phyloP scores from a whole-genome alignment of 2,113 vertebrate species.

The Poeciliopsis occidentalis region DNA sequence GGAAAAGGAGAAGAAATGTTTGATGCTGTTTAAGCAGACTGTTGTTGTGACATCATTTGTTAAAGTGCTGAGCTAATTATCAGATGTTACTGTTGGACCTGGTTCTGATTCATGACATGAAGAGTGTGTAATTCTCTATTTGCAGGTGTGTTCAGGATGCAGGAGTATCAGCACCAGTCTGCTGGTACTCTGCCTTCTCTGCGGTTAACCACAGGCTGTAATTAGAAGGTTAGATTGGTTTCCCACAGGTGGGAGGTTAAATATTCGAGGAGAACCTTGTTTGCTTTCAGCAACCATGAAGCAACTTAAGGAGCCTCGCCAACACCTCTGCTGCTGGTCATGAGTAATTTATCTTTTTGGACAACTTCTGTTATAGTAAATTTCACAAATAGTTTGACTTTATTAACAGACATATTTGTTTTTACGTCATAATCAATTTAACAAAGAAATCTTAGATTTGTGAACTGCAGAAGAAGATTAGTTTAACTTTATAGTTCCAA shows the following conservation, averaged over 20 bases:
- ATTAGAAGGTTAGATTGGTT: slow-evolving; percentile 28
- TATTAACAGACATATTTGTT: background rate
- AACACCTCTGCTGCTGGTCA: background rate
- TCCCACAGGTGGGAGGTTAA: slow-evolving; percentile 45
- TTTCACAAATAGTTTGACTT: background rate
- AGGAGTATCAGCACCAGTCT: slow-evolving; percentile 12
- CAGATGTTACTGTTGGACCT: background rate
- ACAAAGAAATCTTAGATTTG: background rate
- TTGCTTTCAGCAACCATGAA: background rate
- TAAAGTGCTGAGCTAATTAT: background rate
- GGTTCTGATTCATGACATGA: background rate
- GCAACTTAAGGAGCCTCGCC: background rate
- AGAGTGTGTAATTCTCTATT: background rate
- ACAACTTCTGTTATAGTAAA: background rate
- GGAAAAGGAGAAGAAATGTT: slow-evolving; percentile 24
- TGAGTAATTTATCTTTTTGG: too few species aligned
- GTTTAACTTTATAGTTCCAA: background rate
- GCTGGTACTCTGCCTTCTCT: slow-evolving; percentile 13
- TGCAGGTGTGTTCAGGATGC: slow-evolving; percentile 12
- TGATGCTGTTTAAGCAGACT: background rate
- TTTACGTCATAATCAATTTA: background rate
- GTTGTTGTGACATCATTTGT: background rate
- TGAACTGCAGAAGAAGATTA: background rate
- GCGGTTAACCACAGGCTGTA: slow-evolving; percentile 45
- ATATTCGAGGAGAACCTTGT: background rate